These are phyloP conservation scores for Ophion obscuratus DNA, from an alignment of 2,888 invertebrate genomes.

Conservation along the genomic window DNA sequence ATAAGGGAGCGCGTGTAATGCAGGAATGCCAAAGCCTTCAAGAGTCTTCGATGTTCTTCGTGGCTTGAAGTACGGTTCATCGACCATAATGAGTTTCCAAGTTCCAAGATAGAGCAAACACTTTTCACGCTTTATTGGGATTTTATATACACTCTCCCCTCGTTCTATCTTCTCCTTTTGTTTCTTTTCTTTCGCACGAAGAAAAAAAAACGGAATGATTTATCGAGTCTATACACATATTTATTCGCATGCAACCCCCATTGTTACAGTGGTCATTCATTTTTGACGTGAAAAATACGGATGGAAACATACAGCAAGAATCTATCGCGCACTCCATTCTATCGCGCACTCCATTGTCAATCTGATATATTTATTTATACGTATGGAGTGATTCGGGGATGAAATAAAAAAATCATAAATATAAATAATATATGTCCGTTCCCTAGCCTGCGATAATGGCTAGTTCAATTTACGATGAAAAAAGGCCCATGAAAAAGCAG, in stretches of 20 bases:
- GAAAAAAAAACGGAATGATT: conserved; percentile 3
- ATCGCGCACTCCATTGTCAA: neutral
- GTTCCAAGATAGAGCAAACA: conserved; percentile 35
- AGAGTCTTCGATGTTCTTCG: conserved; percentile 24
- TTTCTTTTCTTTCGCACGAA: neutral
- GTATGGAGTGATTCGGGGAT: neutral
- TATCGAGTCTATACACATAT: neutral
- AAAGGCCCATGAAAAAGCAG: neutral
- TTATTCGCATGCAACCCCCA: neutral
- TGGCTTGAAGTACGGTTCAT: neutral
- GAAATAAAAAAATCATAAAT: conserved; percentile 4
- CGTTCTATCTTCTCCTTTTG: neutral
- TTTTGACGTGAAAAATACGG: neutral
- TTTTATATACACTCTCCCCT: conserved; percentile 14
- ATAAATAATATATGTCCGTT: neutral
- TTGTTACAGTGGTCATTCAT: neutral
- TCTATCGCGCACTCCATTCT: neutral
- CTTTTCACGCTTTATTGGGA: conserved; percentile 51
- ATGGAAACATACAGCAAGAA: neutral
- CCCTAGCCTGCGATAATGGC: neutral
- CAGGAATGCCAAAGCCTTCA: conserved; percentile 11
- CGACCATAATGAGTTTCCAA: conserved; percentile 42
- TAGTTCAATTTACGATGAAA: conserved; percentile 9
- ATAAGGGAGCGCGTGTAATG: conserved; percentile 19
- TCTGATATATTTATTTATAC: conserved; percentile 9